Base-by-base conservation (phyloP, 2,797 vertebrate species). In the Molossus molossus region DNA sequence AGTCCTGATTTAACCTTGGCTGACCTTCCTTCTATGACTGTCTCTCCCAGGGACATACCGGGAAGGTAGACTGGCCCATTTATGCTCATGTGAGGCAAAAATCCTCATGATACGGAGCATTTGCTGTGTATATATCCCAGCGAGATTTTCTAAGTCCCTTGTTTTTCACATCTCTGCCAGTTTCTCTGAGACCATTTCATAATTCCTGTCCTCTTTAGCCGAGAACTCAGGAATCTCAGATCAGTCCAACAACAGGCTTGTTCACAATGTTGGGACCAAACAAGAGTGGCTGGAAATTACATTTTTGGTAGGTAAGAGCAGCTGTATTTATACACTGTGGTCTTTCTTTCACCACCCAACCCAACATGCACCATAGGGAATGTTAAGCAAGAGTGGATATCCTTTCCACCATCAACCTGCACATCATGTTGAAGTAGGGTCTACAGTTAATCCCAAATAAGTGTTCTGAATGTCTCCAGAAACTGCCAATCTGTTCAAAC, bases 1-100 rank as follows among this genome's bases (percentile, higher is more conserved):
- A 17, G 75, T 95, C 33, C 57, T 73, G 9, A 91, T 70, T 92
- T 92, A 70, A 86, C 80, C 50, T 81, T 91, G 29, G 10, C 25
- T 87, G 20, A 45, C 27, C 40, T 33, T 83, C 82, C 5, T 18
- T 76, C 55, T 90, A 12, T 15, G 48, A 87, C 64, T 82, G 0
- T 75, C 40, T 94, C 14, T 94, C 9, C n/a, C 23, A 85, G 76
- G 40, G 45, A 58, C 64, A 53, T 50, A 58, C 1, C 0, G 4
- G 45, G 14, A 88, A 80, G n/a, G 25, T 85, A 18, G n/a, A 40
- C 57, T 90, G 69, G 9, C 69, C 21, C 48, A 85, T 5, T 57
- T 69, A 65, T 82, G 21, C 37, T 53, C 50, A 40, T 27, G 6
- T 0, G 10, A 85, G 55, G 4, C 76, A 94, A 84, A 82, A 58